These are phyloP conservation scores for Melinaea marsaeus DNA, from an alignment of 2,888 invertebrate genomes.

Conservation along the genomic window DNA sequence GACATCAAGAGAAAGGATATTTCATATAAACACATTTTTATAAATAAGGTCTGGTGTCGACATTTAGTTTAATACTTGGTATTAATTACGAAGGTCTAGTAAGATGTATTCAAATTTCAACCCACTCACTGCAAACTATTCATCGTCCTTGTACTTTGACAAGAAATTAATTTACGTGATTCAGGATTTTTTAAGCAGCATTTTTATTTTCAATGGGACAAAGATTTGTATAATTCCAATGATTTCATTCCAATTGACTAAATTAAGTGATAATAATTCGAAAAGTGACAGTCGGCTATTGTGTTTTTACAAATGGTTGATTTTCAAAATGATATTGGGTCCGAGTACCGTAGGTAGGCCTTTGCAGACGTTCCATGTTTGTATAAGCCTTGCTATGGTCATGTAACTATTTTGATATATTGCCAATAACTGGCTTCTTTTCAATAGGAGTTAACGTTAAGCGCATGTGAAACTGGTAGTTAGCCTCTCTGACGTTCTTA, in stretches of 20 bases:
- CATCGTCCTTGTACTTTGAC: conserved; percentile 24
- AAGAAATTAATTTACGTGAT: conserved; percentile 23
- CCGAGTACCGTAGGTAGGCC: too few species aligned
- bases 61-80: conserved; percentile 23
- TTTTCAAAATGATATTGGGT: too few species aligned
- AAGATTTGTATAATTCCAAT: background rate
- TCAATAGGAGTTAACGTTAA: too few species aligned
- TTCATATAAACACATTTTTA: conserved; percentile 16
- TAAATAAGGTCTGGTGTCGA: conserved; percentile 23
- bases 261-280: background rate
- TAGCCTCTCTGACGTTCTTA: too few species aligned
- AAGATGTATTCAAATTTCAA: conserved; percentile 33
- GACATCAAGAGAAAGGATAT: background rate
- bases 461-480: too few species aligned
- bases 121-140: conserved; percentile 30
- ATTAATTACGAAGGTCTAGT: conserved; percentile 33
- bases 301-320: too few species aligned
- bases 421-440: too few species aligned
- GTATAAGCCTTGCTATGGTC: too few species aligned
- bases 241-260: background rate
- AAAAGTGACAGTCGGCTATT: too few species aligned
- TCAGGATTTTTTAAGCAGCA: conserved; percentile 3
- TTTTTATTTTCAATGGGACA: background rate
- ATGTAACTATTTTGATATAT: too few species aligned
- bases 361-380: too few species aligned